Conservation (phyloP, 2,113 vertebrate species). For the Polyodon spathula region DNA sequence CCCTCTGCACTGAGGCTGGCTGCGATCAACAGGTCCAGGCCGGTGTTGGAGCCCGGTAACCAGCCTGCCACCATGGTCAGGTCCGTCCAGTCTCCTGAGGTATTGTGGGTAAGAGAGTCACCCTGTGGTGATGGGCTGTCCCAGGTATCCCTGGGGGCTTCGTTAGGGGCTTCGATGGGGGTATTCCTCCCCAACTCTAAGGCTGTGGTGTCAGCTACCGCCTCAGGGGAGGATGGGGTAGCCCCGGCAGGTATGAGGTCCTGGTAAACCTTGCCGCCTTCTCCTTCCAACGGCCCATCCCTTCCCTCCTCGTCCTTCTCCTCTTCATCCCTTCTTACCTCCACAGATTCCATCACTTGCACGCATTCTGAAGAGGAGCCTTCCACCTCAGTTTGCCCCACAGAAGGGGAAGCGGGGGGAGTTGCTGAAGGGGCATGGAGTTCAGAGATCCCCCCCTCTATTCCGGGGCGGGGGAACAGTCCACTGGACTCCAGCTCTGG, state of each 20-base stretch:
- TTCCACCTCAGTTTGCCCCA: constrained; percentile 34
- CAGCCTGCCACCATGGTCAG: constrained; percentile 28
- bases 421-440: constrained; percentile 27
- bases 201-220: constrained; percentile 16
- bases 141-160: constrained; percentile 25
- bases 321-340: constrained; percentile 28
- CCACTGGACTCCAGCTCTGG: constrained; percentile 23
- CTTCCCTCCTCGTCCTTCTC: constrained; percentile 23
- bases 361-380: constrained; percentile 41
- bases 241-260: constrained; percentile 26
- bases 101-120: constrained; percentile 2
- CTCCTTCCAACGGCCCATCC: not conserved
- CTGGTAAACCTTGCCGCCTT: constrained; percentile 14
- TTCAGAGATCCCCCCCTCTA: constrained; percentile 37
- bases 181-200: constrained; percentile 13
- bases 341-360: constrained; percentile 36
- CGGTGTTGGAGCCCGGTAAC: constrained; percentile 50
- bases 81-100: constrained; percentile 12
- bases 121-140: constrained; percentile 22
- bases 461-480: constrained; percentile 38
- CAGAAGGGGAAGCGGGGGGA: constrained; percentile 27
- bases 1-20: constrained; percentile 72
- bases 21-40: constrained; percentile 81
- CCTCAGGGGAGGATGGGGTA: constrained; percentile 18
- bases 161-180: constrained; percentile 23